Conservation (phyloP, 2,797 vertebrate genomes). For the Malacoraja senta region DNA sequence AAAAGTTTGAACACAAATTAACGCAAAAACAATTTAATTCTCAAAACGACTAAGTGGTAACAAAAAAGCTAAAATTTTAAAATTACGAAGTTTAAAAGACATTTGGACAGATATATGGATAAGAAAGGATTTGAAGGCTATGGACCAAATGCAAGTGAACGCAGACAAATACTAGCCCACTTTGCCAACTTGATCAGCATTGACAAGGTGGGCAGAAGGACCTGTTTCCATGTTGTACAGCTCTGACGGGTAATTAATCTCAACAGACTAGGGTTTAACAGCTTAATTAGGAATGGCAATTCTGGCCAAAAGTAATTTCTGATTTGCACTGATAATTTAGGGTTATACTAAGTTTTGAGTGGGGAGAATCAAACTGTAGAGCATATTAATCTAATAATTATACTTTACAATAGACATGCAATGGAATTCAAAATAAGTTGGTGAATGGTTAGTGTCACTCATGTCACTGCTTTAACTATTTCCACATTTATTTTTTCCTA, state of each 20-base stretch:
- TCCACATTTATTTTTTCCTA: background rate
- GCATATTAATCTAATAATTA: background rate
- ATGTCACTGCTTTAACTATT: background rate
- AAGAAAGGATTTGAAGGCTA: too few relatives aligned
- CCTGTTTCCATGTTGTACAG: too few relatives aligned
- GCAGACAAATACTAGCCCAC: too few relatives aligned
- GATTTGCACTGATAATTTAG: background rate
- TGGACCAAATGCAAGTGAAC: too few relatives aligned
- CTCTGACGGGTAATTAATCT: background rate
- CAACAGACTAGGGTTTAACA: background rate
- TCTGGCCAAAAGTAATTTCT: background rate
- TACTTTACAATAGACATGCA: background rate
- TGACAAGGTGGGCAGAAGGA: too few relatives aligned
- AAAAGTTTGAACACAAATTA: constrained; percentile 37
- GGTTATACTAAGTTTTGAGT: background rate
- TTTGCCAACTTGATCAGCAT: too few relatives aligned
- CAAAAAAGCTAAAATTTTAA: too few relatives aligned
- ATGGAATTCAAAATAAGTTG: background rate
- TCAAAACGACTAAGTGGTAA: constrained; percentile 34
- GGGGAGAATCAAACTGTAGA: background rate
- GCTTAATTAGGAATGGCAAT: background rate
- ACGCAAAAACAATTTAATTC: constrained; percentile 14
- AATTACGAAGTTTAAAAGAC: too few relatives aligned
- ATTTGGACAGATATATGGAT: too few relatives aligned
- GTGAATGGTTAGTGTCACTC: too few relatives aligned